Conservation (phyloP, 1,140 invertebrate genomes). For the Drosophila orosa region DNA sequence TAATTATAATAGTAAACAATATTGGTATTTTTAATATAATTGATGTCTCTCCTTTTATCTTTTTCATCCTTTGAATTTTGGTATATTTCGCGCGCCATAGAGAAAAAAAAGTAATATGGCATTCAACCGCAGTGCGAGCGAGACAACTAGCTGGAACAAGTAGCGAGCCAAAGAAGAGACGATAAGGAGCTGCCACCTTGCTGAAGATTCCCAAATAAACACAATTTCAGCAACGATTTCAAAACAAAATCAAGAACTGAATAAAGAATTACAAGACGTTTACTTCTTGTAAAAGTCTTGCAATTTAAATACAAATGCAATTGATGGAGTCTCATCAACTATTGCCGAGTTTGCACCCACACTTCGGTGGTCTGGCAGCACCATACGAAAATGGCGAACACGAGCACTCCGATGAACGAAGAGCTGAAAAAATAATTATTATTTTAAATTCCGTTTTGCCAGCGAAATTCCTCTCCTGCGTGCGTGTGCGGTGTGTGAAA, state of each 20-base stretch:
- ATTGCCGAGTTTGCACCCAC: conserved; percentile 4
- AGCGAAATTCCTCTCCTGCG: conserved; percentile 66
- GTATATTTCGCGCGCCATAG: conserved; percentile 6
- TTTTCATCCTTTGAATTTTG: neutral
- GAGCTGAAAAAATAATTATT: conserved; percentile 83
- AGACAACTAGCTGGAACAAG: conserved; percentile 22
- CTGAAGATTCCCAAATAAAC: neutral
- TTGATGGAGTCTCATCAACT: neutral
- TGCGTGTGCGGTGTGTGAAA: conserved; percentile 48
- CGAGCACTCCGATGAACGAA: conserved; percentile 80
- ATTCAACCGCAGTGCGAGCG: conserved; percentile 26
- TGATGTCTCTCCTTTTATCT: too few relatives aligned
- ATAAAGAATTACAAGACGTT: neutral
- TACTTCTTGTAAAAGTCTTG: neutral
- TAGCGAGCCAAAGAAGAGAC: conserved; percentile 16
- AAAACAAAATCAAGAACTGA: neutral
- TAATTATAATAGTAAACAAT: neutral
- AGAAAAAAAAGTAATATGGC: conserved; percentile 30
- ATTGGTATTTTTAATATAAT: neutral
- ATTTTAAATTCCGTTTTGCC: conserved; percentile 83
- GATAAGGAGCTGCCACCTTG: conserved; percentile 45
- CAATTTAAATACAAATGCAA: neutral
- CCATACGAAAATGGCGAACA: conserved; percentile 79
- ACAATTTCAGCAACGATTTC: neutral
- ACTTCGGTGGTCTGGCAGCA: conserved; percentile 46